Evolutionary conservation across 2,888 invertebrate species (phyloP).

Genomic region (Autographa gamma): DNA sequence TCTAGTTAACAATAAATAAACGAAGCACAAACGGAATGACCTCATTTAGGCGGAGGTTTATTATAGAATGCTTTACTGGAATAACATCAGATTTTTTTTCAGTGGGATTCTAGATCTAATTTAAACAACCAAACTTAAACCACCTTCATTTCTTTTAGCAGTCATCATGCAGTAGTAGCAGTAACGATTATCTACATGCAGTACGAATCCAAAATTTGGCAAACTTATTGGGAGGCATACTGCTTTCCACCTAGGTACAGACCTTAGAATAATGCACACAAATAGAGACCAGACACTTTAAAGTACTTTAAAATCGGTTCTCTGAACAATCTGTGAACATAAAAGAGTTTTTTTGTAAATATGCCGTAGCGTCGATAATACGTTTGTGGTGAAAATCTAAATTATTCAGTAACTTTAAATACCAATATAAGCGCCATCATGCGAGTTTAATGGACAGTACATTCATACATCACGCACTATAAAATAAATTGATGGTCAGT

Average conservation of each 20-base stretch:
- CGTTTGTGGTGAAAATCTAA: background rate
- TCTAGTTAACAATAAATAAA: background rate
- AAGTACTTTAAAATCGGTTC: background rate
- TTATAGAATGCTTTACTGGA: background rate
- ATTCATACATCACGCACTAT: background rate
- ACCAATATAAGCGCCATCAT: conserved; percentile 3
- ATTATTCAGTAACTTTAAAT: background rate
- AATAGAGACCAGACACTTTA: too few species aligned
- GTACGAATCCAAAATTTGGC: too few species aligned
- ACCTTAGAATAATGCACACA: too few species aligned
- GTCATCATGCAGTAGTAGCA: too few species aligned
- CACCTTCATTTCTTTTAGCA: background rate
- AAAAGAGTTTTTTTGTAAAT: background rate
- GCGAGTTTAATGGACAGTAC: background rate
- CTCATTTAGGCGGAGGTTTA: background rate
- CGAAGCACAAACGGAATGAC: background rate
- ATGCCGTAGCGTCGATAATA: background rate
- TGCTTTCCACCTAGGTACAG: too few species aligned
- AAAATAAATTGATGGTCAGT: background rate
- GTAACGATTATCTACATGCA: too few species aligned
- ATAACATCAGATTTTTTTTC: background rate
- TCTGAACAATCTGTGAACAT: background rate
- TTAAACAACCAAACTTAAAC: background rate
- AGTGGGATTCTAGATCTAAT: background rate
- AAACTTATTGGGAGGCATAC: too few species aligned